These are phyloP conservation scores for Delichon dasypus DNA, from an alignment of 2,797 vertebrate genomes.

Conservation along the genomic window DNA sequence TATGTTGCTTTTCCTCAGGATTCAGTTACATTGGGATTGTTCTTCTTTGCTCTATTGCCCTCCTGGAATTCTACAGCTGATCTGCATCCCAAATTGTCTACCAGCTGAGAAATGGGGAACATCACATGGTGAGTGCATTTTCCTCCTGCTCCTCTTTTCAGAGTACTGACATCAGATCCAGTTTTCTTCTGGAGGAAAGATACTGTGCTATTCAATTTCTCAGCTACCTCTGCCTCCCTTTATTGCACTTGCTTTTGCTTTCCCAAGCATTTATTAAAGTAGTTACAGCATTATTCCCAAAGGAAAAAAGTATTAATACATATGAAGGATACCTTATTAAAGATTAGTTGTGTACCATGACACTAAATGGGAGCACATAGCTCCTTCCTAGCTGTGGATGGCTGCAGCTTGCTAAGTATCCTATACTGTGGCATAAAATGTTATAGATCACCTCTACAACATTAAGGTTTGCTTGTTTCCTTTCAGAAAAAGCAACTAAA, in stretches of 20 bases:
- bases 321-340: background rate
- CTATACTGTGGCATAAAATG: background rate
- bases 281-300: background rate
- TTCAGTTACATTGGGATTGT: background rate
- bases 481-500: background rate
- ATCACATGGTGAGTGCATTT: rapidly evolving
- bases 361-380: rapidly evolving
- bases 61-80: background rate
- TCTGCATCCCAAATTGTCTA: background rate
- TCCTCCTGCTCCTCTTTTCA: background rate
- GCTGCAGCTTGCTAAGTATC: background rate
- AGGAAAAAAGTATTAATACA: background rate
- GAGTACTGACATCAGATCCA: background rate
- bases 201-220: background rate
- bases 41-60: background rate
- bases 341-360: background rate
- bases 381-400: background rate
- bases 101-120: background rate
- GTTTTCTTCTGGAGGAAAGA: background rate
- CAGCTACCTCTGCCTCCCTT: background rate
- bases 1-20: background rate
- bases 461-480: background rate
- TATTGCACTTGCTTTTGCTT: background rate
- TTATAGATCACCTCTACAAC: background rate
- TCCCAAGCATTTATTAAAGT: background rate